Evolutionary conservation across 2,113 vertebrate genomes (phyloP).

Genomic region (Tragelaphus imberbis): DNA sequence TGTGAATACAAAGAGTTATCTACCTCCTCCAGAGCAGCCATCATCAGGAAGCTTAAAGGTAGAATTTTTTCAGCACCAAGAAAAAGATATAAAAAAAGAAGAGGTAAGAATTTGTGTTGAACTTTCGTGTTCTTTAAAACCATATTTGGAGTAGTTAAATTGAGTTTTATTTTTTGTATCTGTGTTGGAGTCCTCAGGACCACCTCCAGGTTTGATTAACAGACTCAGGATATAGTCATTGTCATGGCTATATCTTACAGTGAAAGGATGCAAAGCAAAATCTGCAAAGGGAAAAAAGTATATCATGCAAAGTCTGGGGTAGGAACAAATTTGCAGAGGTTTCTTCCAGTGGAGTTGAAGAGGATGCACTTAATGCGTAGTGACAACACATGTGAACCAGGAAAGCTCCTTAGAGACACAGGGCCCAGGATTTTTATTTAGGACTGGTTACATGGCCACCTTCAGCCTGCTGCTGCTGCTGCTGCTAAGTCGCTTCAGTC

Average conservation of each 20-base stretch:
- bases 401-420: not conserved
- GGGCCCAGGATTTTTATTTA: not conserved
- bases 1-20: slow-evolving; percentile 95
- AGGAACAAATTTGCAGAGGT: not conserved
- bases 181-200: not conserved
- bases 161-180: not conserved
- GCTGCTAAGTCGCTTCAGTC: no score
- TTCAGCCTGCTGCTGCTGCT: no score
- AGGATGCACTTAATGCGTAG: not conserved
- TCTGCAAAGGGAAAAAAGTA: not conserved
- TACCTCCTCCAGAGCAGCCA: slow-evolving; percentile 90
- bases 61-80: slow-evolving; percentile 87
- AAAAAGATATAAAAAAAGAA: slow-evolving; percentile 95
- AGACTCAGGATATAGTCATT: not conserved
- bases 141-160: slow-evolving; percentile 8
- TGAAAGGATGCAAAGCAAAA: slow-evolving; percentile 5
- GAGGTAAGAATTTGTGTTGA: slow-evolving; percentile 73
- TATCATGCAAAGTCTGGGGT: not conserved
- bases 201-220: not conserved
- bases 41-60: slow-evolving; percentile 84
- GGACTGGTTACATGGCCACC: not conserved
- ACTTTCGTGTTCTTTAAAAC: slow-evolving; percentile 29
- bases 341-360: not conserved
- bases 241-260: not conserved
- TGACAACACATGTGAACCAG: not conserved